Conservation (phyloP, 2,113 vertebrate species). For the Danionella cerebrum region DNA sequence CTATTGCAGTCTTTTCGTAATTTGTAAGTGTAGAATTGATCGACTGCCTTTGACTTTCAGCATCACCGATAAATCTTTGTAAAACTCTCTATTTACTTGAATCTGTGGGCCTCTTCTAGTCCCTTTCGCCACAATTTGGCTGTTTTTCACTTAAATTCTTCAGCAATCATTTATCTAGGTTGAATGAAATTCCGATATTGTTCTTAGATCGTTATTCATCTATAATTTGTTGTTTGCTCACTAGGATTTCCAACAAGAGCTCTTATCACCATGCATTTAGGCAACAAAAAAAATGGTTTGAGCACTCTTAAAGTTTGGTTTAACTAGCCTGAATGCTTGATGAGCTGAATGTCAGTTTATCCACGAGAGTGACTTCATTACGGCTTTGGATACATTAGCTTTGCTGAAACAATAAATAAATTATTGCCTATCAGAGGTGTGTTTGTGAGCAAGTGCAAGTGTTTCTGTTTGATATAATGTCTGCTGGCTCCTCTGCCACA, state of each 20-base stretch:
- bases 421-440: not conserved
- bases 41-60: no score
- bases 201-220: no score
- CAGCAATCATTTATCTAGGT: no score
- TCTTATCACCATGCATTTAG: not conserved
- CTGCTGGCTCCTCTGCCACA: slow-evolving; percentile 32
- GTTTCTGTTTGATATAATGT: slow-evolving; percentile 36
- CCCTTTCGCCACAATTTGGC: no score
- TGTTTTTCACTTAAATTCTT: no score
- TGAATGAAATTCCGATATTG: no score
- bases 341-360: not conserved
- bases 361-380: not conserved
- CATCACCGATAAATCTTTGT: no score
- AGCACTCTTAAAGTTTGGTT: not conserved
- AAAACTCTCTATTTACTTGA: no score
- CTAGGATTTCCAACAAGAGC: not conserved
- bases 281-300: not conserved
- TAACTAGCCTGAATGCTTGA: not conserved
- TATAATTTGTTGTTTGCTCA: no score
- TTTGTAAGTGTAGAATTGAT: no score
- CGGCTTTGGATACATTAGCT: not conserved
- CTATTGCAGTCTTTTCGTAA: no score
- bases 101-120: no score
- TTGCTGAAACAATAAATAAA: not conserved
- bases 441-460: slow-evolving; percentile 13